These are phyloP conservation scores for Sesamia nonagrioides DNA, from an alignment of 1,140 invertebrate species.

Conservation along the genomic window DNA sequence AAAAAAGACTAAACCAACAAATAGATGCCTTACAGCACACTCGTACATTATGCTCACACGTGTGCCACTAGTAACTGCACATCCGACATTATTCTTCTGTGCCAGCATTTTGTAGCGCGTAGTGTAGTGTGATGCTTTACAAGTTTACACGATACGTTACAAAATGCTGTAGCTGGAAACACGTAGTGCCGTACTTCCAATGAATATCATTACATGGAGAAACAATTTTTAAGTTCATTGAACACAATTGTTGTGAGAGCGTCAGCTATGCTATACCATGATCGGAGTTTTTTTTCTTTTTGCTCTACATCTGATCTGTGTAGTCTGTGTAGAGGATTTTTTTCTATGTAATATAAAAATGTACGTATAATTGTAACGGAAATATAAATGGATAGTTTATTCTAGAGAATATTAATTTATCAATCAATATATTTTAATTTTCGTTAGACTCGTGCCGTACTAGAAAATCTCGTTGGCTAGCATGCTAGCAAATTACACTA, in stretches of 20 bases:
- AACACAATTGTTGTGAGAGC: conserved; percentile 18
- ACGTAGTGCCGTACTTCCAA: not conserved
- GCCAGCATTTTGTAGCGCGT: too few relatives aligned
- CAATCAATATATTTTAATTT: too few relatives aligned
- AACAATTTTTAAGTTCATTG: conserved; percentile 44
- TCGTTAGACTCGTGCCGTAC: not conserved
- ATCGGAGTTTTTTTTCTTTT: conserved; percentile 6
- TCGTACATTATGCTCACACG: too few relatives aligned
- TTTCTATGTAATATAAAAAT: too few relatives aligned
- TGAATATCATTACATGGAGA: conserved; percentile 35
- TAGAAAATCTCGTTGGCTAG: not conserved
- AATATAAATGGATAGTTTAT: not conserved
- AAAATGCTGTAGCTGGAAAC: not conserved
- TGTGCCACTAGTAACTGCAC: not conserved
- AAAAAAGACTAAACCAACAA: too few relatives aligned
- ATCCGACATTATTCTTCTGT: not conserved
- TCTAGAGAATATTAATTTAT: too few relatives aligned
- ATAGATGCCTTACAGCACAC: too few relatives aligned
- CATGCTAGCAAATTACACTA: not conserved
- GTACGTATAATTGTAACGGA: too few relatives aligned
- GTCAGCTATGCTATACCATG: not conserved
- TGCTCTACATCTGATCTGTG: not conserved
- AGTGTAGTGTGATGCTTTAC: too few relatives aligned
- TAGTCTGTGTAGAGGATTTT: not conserved
- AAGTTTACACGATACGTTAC: not conserved